Percentiles rank a stretch among this genome's conserved stretches.
These are phyloP conservation scores for Plemyria rubiginata DNA, from an alignment of 2,888 invertebrate genomes.

Conservation along the genomic window DNA sequence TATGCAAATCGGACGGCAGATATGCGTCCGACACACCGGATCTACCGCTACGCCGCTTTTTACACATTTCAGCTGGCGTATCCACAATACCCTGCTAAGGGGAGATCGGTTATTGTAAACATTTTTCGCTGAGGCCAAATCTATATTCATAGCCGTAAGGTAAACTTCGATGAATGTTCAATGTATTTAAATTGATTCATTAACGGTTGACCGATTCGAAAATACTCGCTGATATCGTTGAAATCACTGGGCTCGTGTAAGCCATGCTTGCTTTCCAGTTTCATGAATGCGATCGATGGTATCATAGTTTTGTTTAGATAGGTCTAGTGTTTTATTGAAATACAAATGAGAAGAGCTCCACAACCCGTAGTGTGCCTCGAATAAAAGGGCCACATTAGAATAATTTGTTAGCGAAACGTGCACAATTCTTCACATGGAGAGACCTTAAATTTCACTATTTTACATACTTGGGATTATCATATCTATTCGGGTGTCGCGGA, in stretches of 20 bases:
- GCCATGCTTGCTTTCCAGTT: conserved; percentile 53
- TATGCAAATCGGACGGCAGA: conserved; percentile 81
- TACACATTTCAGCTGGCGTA: conserved; percentile 64
- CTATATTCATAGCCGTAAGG: conserved; percentile 65
- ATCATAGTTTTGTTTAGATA: conserved; percentile 79
- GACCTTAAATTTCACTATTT: conserved; percentile 85
- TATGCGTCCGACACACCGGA: conserved; percentile 65
- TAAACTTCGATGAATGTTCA: conserved; percentile 69
- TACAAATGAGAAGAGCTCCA: conserved; percentile 77
- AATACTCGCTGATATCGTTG: conserved; percentile 63
- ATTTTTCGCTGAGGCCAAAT: conserved; percentile 62
- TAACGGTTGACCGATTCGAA: conserved; percentile 66
- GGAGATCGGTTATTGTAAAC: conserved; percentile 54
- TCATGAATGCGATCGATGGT: conserved; percentile 42
- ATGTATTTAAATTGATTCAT: conserved; percentile 79
- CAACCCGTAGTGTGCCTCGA: conserved; percentile 80
- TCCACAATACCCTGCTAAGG: conserved; percentile 52
- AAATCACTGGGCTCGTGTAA: conserved; percentile 54
- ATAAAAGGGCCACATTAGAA: conserved; percentile 84
- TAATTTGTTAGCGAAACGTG: conserved; percentile 80
- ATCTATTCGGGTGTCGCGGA: conserved; percentile 76
- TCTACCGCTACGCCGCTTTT: conserved; percentile 59
- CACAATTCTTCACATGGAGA: conserved; percentile 84
- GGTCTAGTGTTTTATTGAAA: conserved; percentile 83
- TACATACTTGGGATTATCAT: conserved; percentile 84